These are phyloP conservation scores for Hartigia nigra DNA, from an alignment of 2,888 invertebrate genomes.

Conservation along the genomic window DNA sequence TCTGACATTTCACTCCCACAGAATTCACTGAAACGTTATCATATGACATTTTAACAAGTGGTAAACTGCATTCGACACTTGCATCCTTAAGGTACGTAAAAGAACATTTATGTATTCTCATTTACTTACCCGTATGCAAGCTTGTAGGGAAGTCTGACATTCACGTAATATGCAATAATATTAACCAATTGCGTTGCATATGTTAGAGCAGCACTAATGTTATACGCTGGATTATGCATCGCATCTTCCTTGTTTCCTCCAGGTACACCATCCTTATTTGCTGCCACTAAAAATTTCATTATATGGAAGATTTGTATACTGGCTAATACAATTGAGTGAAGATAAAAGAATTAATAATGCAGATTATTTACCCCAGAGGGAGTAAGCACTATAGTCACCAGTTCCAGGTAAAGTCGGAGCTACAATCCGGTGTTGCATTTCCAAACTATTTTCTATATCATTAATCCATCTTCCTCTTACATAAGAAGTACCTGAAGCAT, in stretches of 20 bases:
- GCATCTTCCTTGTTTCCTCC: slow-evolving; percentile 69
- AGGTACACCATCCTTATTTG: slow-evolving; percentile 69
- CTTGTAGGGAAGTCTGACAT: slow-evolving; percentile 83
- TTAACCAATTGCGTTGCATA: slow-evolving; percentile 88
- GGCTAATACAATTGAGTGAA: not conserved
- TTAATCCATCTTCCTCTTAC: slow-evolving; percentile 83
- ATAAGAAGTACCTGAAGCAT: slow-evolving; percentile 83
- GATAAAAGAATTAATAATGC: not conserved
- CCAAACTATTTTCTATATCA: slow-evolving; percentile 76
- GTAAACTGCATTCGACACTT: not conserved
- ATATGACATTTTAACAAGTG: slow-evolving; percentile 35
- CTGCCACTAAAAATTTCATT: slow-evolving; percentile 65
- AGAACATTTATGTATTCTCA: not conserved
- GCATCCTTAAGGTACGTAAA: not conserved
- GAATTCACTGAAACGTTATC: slow-evolving; percentile 77
- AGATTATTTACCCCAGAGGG: slow-evolving; percentile 75
- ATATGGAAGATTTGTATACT: not conserved
- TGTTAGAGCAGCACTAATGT: slow-evolving; percentile 83
- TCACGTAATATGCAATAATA: slow-evolving; percentile 84
- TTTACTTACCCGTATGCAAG: slow-evolving; percentile 72
- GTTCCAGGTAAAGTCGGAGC: slow-evolving; percentile 86
- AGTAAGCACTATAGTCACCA: slow-evolving; percentile 85
- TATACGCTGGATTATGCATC: slow-evolving; percentile 77
- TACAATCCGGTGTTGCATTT: slow-evolving; percentile 80
- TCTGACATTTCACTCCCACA: slow-evolving; percentile 78